Evolutionary conservation across 1,140 invertebrate species (phyloP), one percentile per base, ranked within the genome.

Genomic region (Aphelinus atriplicis): DNA sequence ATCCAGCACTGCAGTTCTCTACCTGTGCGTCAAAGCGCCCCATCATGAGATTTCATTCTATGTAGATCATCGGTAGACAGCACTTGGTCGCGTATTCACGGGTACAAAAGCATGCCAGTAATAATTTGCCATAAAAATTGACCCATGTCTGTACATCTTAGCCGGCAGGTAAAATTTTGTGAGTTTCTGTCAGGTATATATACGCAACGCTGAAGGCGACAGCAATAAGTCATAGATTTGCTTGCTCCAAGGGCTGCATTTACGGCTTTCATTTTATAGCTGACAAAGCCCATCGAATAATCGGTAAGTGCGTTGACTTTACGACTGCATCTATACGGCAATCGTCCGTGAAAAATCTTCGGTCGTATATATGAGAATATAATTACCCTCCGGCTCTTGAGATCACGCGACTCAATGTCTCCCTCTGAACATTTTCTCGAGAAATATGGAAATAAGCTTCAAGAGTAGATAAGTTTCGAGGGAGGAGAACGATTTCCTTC

Each of bases 201-300:
- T 26, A 26, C 26, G 26, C 26, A 26, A 26, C 26, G 26, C 26
- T 26, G 26, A 26, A 26, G 26, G 26, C 53, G 53, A 5, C 50
- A 43, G 58, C 57, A 55, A 57, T 73, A 62, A 73, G 56, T 73
- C 65, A 73, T 62, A 62, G 68, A 71, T 46, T 60, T 26, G 26
- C 26, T 26, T 26, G 26, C 26, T 26, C 26, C 26, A 26, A 26
- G 26, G 26, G 26, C 61, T 4, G 3, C 68, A 58, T 62, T 66
- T 71, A 76, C 62, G 53, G 74, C 68, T 76, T 76, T 64, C 26
- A 71, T 76, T 76, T 67, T 71, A 76, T 64, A 67, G 47, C 68
- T 67, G 48, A 71, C 74, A 71, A 66, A 71, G 74, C 68, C 68
- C 74, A 71, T 76, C 56, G 53, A 76, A 71, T 61, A 68, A 76